phyloP scores from a whole-genome alignment of 2,797 vertebrate species.

The Chloroceryle inda region DNA sequence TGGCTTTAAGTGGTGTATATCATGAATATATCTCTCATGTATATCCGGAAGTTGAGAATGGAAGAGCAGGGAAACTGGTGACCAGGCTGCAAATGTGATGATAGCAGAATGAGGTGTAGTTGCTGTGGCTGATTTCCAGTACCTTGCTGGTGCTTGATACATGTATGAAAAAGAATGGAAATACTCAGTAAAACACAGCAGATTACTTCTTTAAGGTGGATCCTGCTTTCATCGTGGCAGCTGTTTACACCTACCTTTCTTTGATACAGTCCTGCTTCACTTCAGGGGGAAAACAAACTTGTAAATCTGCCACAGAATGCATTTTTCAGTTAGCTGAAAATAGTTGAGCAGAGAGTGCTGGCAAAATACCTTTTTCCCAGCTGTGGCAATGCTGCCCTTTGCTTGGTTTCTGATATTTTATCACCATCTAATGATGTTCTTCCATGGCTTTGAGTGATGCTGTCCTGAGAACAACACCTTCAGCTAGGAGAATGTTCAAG shows the following conservation, averaged over 20 bases:
- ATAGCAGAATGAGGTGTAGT: background rate
- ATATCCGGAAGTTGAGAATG: background rate
- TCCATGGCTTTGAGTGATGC: background rate
- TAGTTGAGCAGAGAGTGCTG: background rate
- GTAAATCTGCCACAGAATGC: background rate
- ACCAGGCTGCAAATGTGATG: background rate
- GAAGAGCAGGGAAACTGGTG: background rate
- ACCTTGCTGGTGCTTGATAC: background rate
- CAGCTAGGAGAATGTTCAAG: background rate
- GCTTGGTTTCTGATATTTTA: background rate
- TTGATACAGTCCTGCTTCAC: background rate
- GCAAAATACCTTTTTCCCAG: background rate
- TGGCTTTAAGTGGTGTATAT: accelerated
- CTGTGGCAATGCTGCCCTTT: background rate
- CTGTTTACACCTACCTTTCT: background rate
- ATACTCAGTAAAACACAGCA: background rate
- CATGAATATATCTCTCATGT: too few relatives aligned
- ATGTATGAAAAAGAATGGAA: background rate
- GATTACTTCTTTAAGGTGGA: background rate
- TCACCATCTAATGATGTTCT: background rate
- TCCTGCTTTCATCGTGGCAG: background rate
- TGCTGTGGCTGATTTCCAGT: background rate
- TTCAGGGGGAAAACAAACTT: background rate
- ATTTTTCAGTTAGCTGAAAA: background rate
- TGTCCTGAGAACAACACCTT: background rate